Conservation (phyloP, 2,797 vertebrate genomes). For the Brotogeris chrysoptera region DNA sequence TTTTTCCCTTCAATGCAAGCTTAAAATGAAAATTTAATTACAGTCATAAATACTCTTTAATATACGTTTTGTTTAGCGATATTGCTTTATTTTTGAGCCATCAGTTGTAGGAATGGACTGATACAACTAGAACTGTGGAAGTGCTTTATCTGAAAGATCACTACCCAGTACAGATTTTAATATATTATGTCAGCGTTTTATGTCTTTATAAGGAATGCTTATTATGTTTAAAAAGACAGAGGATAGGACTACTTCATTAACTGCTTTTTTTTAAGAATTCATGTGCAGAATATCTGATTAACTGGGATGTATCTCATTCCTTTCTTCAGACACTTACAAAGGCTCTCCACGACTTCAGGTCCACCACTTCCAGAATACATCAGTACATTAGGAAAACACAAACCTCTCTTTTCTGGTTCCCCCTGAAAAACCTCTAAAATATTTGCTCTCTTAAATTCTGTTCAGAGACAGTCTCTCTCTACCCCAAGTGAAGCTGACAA, state of each 20-base stretch:
- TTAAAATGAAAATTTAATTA: slow-evolving; percentile 45
- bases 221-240: neutral
- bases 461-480: neutral
- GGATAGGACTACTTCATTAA: neutral
- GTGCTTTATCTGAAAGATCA: neutral
- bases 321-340: neutral
- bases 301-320: neutral
- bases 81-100: neutral
- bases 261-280: neutral
- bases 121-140: neutral
- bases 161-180: neutral
- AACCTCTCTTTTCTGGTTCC: neutral
- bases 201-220: neutral
- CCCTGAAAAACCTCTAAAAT: neutral
- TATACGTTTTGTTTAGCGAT: slow-evolving; percentile 30
- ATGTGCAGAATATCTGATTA: neutral
- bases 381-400: neutral
- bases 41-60: slow-evolving; percentile 3
- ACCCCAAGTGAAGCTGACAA: neutral
- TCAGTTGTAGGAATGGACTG: neutral
- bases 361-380: neutral
- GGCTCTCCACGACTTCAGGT: neutral
- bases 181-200: neutral
- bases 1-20: neutral
- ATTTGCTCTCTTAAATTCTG: neutral